Evolutionary conservation across 1,140 invertebrate species (phyloP), one percentile per base, ranked within the genome.

Genomic region (Euura lappo): DNA sequence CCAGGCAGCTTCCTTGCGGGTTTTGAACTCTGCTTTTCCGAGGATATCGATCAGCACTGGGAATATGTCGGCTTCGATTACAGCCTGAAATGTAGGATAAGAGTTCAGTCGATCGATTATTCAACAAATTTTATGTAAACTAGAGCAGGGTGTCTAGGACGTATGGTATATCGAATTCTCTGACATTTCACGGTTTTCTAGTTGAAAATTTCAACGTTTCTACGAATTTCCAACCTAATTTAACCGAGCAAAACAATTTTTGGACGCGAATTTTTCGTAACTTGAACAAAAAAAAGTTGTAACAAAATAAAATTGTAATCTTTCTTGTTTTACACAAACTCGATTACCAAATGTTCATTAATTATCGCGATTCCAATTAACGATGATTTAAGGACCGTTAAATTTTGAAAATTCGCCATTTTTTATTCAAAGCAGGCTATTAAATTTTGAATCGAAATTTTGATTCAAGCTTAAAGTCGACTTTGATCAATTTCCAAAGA

Each of bases 1-100:
- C 98, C 98, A 99, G 0, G 97, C 97, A 68, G 96, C 97, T 89
- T 99, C 98, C 90, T 99, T 99, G 76, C 97, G 91, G 8, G 97
- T 99, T 88, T 99, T 99, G 82, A 98, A 99, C 78, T 99, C 97
- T 1, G 96, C 96, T 86, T 95, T 95, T 69, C 92, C 91, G 81
- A 99, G 90, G 75, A 99, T 95, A 70, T 97, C 94, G 79, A 99
- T 97, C 51, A 99, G 88, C 68, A 94, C 90, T 4, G 97, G 97
- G 82, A 99, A 98, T 78, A 99, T 97, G 80, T 98, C 96, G 42
- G 96, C 95, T 88, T 99, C 97, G 79, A 99, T 97, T 6, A 99
- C 96, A 75, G 95, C 93, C 93, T 98, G 89, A 66, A 89, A 86
- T 81, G 74, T 78, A 74, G 78, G 74, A 79, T 75, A 74, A 75